A percentile compares a stretch with the other conserved stretches of the same genome.
Evolutionary conservation across 2,113 vertebrate genomes (phyloP).

Genomic region (Chloropsis hardwickii): DNA sequence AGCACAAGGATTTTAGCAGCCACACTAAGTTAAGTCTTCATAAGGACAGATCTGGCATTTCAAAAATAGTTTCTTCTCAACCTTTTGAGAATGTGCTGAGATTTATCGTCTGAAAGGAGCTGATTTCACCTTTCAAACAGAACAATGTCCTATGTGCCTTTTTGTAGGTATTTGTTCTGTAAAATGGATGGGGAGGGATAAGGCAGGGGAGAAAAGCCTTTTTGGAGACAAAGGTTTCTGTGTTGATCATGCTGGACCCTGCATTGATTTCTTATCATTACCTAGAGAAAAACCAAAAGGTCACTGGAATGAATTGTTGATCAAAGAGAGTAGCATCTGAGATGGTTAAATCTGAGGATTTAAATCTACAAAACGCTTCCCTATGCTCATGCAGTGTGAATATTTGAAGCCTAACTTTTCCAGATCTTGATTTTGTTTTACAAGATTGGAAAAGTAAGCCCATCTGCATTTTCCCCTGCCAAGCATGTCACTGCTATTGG

Average conservation of each 20-base stretch:
- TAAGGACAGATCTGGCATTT: conserved; percentile 51
- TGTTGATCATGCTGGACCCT: background rate
- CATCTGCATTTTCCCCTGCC: background rate
- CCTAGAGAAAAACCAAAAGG: background rate
- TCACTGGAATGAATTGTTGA: background rate
- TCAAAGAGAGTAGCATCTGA: background rate
- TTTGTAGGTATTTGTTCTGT: background rate
- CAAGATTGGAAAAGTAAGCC: background rate
- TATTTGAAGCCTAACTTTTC: background rate
- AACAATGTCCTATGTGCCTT: background rate
- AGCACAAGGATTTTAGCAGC: conserved; percentile 38
- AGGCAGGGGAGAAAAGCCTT: background rate
- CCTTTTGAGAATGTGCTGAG: conserved; percentile 12
- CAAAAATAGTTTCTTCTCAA: conserved; percentile 54
- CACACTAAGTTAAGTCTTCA: conserved; percentile 1
- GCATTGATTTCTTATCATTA: background rate
- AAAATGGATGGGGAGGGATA: background rate
- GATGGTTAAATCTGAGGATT: background rate
- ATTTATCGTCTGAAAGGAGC: conserved; percentile 15
- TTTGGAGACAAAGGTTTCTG: background rate
- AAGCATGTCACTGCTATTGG: background rate
- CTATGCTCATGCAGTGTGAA: background rate
- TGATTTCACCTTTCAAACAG: conserved; percentile 43
- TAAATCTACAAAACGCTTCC: background rate
- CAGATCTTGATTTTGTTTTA: background rate